A percentile compares a stretch with the other conserved stretches of the same genome.
These are phyloP conservation scores for Sitodiplosis mosellana DNA, from an alignment of 1,140 invertebrate species.

Conservation along the genomic window DNA sequence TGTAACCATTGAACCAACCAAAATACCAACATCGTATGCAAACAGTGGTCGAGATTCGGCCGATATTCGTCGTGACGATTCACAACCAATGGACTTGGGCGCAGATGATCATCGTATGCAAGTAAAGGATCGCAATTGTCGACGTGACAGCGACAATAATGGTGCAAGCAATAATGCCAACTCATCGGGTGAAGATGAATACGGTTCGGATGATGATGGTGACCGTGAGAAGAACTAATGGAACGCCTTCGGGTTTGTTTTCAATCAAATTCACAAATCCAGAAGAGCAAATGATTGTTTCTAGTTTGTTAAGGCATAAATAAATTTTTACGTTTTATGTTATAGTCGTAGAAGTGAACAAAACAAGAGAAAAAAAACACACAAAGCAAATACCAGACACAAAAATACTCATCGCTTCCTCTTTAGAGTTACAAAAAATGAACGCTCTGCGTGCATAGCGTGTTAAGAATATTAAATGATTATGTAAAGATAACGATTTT, in stretches of 20 bases:
- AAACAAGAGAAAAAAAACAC: too few relatives aligned
- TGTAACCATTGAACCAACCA: constrained; percentile 1
- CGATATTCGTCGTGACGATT: constrained; percentile 15
- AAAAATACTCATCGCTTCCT: background rate
- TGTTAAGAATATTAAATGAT: too few relatives aligned
- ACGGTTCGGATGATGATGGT: constrained; percentile 23
- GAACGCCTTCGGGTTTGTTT: constrained; percentile 1
- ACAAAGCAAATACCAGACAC: too few relatives aligned
- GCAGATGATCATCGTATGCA: too few relatives aligned
- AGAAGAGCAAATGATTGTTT: background rate
- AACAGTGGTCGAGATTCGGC: constrained; percentile 3
- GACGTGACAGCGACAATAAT: constrained; percentile 16
- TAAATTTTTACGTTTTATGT: background rate
- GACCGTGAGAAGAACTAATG: constrained; percentile 16
- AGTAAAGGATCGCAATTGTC: too few relatives aligned
- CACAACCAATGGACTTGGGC: constrained; percentile 20
- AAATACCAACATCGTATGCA: background rate
- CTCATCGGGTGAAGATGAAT: constrained; percentile 20
- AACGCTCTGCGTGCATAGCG: too few relatives aligned
- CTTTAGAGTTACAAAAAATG: too few relatives aligned
- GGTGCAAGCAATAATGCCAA: constrained; percentile 12
- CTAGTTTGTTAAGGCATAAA: background rate
- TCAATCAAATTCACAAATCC: background rate
- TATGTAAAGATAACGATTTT: too few relatives aligned
- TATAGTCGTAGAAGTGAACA: background rate